These are phyloP conservation scores for Hemiscyllium ocellatum DNA, from an alignment of 2,113 vertebrate species.

Conservation along the genomic window DNA sequence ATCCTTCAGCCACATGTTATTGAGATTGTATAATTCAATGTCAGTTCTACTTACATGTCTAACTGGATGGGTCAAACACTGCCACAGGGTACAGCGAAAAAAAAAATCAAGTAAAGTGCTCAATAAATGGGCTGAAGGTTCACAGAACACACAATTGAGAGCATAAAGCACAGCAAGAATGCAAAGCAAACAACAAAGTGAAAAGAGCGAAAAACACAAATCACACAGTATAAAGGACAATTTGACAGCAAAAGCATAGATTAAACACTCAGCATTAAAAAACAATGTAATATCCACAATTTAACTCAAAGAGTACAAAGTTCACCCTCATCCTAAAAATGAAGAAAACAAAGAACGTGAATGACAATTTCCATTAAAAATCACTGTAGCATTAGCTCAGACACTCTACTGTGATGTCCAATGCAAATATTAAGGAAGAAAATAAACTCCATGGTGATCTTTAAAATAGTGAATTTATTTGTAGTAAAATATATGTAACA, in stretches of 20 bases:
- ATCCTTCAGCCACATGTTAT: not conserved
- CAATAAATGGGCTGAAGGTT: not conserved
- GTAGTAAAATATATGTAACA: not conserved
- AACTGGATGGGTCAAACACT: not conserved
- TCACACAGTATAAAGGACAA: not conserved
- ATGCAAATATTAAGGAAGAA: not conserved
- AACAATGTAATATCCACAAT: not conserved
- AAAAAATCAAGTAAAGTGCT: not conserved
- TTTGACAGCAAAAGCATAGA: not conserved
- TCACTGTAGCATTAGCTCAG: not conserved
- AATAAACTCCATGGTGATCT: not conserved
- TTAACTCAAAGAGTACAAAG: not conserved
- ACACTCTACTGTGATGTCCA: not conserved
- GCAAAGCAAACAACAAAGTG: not conserved
- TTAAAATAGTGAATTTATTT: not conserved
- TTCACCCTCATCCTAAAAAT: not conserved
- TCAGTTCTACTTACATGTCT: conserved; percentile 14
- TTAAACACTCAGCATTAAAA: not conserved
- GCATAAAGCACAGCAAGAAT: not conserved
- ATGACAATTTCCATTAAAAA: not conserved
- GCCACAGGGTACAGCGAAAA: not conserved
- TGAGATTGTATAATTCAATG: not conserved
- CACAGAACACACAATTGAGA: not conserved
- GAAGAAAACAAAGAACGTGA: not conserved
- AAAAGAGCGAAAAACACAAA: not conserved